Percentiles rank a stretch among this genome's conserved stretches.
phyloP scores from a whole-genome alignment of 2,797 vertebrate genomes.

The Acanthurus lineatus region DNA sequence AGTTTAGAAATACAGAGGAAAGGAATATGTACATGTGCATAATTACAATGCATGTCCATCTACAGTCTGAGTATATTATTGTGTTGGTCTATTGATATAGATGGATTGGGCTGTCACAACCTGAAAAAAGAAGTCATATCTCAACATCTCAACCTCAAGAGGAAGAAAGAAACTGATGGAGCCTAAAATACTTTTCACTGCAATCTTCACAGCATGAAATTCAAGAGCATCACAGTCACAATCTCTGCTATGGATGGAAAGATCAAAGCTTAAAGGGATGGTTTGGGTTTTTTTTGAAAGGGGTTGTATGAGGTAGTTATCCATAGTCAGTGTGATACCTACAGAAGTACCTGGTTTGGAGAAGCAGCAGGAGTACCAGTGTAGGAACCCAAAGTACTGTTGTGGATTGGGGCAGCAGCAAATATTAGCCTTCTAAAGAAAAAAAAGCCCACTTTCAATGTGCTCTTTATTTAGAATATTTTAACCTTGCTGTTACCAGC shows the following conservation, averaged over 20 bases:
- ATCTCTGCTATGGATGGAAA: slow-evolving; percentile 28
- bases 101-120: slow-evolving; percentile 26
- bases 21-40: background rate
- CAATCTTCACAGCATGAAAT: slow-evolving; percentile 43
- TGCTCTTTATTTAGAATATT: too few relatives aligned
- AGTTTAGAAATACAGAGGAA: background rate
- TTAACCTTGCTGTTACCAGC: too few relatives aligned
- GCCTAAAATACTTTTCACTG: slow-evolving; percentile 40
- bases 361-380: too few relatives aligned
- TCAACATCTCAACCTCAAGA: slow-evolving; percentile 18
- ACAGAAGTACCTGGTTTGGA: too few relatives aligned
- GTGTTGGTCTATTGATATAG: background rate
- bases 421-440: too few relatives aligned
- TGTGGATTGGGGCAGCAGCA: too few relatives aligned
- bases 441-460: too few relatives aligned
- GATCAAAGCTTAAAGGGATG: slow-evolving; percentile 39
- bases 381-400: too few relatives aligned
- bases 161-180: slow-evolving; percentile 42
- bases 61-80: background rate
- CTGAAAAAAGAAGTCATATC: slow-evolving; percentile 33
- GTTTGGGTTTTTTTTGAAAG: too few relatives aligned
- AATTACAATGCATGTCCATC: background rate
- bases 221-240: slow-evolving; percentile 30
- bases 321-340: too few relatives aligned
- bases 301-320: too few relatives aligned